Evolutionary conservation across 1,140 invertebrate species (phyloP), one percentile per base, ranked within the genome.

Genomic region (Hyposmocoma kahamanoa): DNA sequence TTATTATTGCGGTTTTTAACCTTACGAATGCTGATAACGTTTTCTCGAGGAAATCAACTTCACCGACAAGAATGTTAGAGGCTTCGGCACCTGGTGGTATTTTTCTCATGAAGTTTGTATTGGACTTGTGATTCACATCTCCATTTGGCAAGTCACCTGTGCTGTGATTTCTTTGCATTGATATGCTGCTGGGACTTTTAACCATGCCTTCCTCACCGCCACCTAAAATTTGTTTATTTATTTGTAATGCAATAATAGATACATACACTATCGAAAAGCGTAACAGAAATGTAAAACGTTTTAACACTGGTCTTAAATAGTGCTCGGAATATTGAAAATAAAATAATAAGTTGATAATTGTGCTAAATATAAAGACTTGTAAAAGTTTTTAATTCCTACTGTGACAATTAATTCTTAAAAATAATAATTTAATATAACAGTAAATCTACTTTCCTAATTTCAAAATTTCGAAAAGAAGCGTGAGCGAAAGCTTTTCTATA

Each of bases 81-180:
- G 97, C 97, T 86, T 99, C 98, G 0, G 97, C 95, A 17, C 97
- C 97, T 0, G 91, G 90, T n/a, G 97, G 98, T 70, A 99, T 97
- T 88, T 99, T 99, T 30, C 95, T 90, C 96, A 98, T 97, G 65
- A 99, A 99, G 64, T 97, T 91, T 42, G 92, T 93, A 83, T 99
- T 98, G 38, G 91, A 89, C 90, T 96, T 89, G 56, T 93, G 92
- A 68, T 89, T 90, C 47, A 89, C 86, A 60, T 93, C 92, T 15
- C 91, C 91, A 59, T 93, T 93, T 50, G 84, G 88, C 21, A 93
- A 78, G 55, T 92, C 91, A 10, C 88, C 89, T 17, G 91, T 89
- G 75, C 94, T 95, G 38, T 93, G 91, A 73, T 95, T 95, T 53
- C 93, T 87, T 54, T 88, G 89, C 85, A 96, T 95, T 5, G 94